Base-by-base conservation (phyloP, 2,113 vertebrate genomes). In the Rhipidura dahli region DNA sequence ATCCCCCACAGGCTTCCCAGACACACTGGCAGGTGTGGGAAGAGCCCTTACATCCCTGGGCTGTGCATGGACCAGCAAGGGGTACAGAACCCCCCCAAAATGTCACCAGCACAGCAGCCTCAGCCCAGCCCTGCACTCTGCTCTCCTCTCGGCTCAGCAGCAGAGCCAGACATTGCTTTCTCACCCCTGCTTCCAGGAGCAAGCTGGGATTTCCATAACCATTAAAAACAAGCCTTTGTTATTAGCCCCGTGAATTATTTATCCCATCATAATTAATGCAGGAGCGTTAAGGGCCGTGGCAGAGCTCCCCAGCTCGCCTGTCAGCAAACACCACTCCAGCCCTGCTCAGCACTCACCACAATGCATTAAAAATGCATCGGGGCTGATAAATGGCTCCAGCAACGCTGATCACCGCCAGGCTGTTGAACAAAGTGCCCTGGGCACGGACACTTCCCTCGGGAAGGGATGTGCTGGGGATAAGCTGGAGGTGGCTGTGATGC, bases 211-310 rank as follows among this genome's bases (percentile, higher is more conserved):
- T 94, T 94, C 76, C 73, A 75, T 17, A 64, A 9, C 76, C 5
- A 6, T 95, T 78, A 61, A 87, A 96, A 97, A 63, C 83, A 65
- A 75, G 82, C 15, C 51, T 96, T 90, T 71, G 45, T 94, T 96
- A 93, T 96, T 85, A 69, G 61, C 73, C 69, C 50, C 7, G 65
- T 95, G 94, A 93, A 89, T 95, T 94, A 95, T 95, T 96, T 90
- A 92, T 84, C 65, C 92, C 57, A 13, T 24, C 70, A 78, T 75
- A 71, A 94, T 90, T 94, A 97, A 94, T 90, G 90, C 87, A 75
- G 51, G 30, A 35, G 5, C 1, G 4, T 45, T 90, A 59, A 57
- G 6, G 20, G 83, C 44, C 35, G 54, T 26, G 33, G 87, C 50
- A 45, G 33, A 75, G 85, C 82, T 94, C 65, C 57, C 59, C 64